phyloP scores from a whole-genome alignment of 2,113 vertebrate species.

The Rhinoderma darwinii region DNA sequence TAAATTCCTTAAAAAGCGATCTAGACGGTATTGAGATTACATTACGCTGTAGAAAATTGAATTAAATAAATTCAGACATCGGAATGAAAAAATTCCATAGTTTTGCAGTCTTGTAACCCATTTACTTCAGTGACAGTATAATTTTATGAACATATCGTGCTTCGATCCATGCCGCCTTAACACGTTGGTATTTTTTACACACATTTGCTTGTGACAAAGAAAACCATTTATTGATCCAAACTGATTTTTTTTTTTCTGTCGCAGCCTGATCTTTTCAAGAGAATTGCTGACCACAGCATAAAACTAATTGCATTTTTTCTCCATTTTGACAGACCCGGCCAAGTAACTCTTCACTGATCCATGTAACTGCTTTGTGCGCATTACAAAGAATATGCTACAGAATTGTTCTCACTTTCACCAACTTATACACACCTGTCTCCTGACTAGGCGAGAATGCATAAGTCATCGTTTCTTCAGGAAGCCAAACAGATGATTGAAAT shows the following conservation, averaged over 20 bases:
- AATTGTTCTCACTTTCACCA: slow-evolving; percentile 71
- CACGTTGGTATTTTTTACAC: slow-evolving; percentile 52
- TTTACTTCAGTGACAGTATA: background rate
- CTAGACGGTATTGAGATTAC: slow-evolving; percentile 2
- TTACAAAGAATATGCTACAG: slow-evolving; percentile 76
- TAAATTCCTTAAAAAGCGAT: background rate
- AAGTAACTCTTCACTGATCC: slow-evolving; percentile 74
- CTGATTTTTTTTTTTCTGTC: slow-evolving; percentile 66
- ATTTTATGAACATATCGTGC: background rate
- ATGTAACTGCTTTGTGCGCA: slow-evolving; percentile 73
- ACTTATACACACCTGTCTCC: slow-evolving; percentile 75
- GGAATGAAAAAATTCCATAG: slow-evolving; percentile 4
- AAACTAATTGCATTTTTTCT: slow-evolving; percentile 68
- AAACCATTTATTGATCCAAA: slow-evolving; percentile 75
- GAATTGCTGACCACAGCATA: slow-evolving; percentile 73
- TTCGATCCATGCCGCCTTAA: slow-evolving; percentile 36
- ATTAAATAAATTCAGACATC: slow-evolving; percentile 41
- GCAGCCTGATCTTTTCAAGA: slow-evolving; percentile 65
- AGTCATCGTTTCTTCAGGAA: slow-evolving; percentile 74
- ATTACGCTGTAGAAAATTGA: slow-evolving; percentile 13
- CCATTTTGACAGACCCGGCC: slow-evolving; percentile 73
- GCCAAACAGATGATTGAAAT: slow-evolving; percentile 77
- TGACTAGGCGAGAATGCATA: slow-evolving; percentile 68
- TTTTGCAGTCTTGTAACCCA: slow-evolving; percentile 18
- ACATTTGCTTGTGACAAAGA: slow-evolving; percentile 59